A percentile compares a stretch with the other conserved stretches of the same genome.
Evolutionary conservation across 2,113 vertebrate genomes (phyloP).

Genomic region (Lonchura striata): DNA sequence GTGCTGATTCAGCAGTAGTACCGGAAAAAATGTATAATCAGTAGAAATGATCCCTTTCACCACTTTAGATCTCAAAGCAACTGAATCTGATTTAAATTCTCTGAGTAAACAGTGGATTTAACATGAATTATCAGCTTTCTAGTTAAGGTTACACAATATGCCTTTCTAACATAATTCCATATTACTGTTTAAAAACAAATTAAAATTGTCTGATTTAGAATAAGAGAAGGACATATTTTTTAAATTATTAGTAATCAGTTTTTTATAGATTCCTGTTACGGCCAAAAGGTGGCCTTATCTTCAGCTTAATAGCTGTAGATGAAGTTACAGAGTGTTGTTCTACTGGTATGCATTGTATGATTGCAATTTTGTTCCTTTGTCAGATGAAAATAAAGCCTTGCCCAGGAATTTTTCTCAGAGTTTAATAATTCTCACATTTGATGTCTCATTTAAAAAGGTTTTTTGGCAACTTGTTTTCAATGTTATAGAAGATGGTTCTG

Average conservation of each 20-base stretch:
- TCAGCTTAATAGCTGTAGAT: not conserved
- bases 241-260: not conserved
- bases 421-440: not conserved
- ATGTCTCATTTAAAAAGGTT: not conserved
- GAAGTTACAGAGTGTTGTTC: not conserved
- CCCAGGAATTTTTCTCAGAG: not conserved
- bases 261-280: not conserved
- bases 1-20: slow-evolving; percentile 13
- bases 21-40: not conserved
- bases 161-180: not conserved
- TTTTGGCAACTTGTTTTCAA: not conserved
- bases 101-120: not conserved
- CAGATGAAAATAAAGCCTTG: not conserved
- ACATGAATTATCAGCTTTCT: not conserved
- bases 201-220: not conserved
- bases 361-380: not conserved
- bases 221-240: not conserved
- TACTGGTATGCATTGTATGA: not conserved
- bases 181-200: not conserved
- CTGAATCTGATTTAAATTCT: not conserved
- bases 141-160: not conserved
- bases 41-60: not conserved
- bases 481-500: not conserved
- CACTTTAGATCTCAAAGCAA: not conserved
- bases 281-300: not conserved